These are phyloP conservation scores for Psilopogon haemacephalus DNA, from an alignment of 2,113 vertebrate species.

Conservation along the genomic window DNA sequence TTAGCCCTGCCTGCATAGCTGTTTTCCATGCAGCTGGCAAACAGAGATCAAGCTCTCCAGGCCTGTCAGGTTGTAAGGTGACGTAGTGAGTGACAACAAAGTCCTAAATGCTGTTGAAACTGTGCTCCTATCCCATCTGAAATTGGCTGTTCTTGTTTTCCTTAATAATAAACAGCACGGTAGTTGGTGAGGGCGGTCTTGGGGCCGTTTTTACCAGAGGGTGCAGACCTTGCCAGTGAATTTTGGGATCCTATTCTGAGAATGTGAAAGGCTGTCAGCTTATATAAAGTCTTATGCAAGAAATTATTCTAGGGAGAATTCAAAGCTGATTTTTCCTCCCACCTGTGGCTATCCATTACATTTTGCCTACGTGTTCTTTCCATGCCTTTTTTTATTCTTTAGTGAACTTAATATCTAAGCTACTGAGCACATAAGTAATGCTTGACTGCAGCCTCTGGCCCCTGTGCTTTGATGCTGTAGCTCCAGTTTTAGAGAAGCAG, in stretches of 20 bases:
- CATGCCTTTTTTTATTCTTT: slow-evolving; percentile 43
- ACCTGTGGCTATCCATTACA: slow-evolving; percentile 64
- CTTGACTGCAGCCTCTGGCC: background rate
- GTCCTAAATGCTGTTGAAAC: background rate
- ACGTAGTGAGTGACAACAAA: background rate
- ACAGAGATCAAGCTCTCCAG: rapidly evolving
- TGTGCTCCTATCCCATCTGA: background rate
- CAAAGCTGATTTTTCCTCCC: slow-evolving; percentile 61
- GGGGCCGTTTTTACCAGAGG: background rate
- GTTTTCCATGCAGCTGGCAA: background rate
- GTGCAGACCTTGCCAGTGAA: slow-evolving; percentile 4
- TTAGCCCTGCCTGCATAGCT: background rate
- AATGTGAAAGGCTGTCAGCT: slow-evolving; percentile 51
- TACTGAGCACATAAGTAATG: background rate
- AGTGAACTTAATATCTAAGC: slow-evolving; percentile 41
- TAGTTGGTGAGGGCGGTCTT: background rate
- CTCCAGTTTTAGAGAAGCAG: background rate
- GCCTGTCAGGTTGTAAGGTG: background rate
- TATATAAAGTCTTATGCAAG: slow-evolving; percentile 70
- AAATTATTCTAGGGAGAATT: slow-evolving; percentile 57
- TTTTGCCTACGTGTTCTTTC: slow-evolving; percentile 46
- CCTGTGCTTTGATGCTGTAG: background rate
- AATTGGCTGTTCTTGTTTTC: background rate
- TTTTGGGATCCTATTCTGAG: slow-evolving; percentile 57
- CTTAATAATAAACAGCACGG: background rate